phyloP scores from a whole-genome alignment of 2,888 invertebrate genomes.

The Eudasyphora cyanicolor region DNA sequence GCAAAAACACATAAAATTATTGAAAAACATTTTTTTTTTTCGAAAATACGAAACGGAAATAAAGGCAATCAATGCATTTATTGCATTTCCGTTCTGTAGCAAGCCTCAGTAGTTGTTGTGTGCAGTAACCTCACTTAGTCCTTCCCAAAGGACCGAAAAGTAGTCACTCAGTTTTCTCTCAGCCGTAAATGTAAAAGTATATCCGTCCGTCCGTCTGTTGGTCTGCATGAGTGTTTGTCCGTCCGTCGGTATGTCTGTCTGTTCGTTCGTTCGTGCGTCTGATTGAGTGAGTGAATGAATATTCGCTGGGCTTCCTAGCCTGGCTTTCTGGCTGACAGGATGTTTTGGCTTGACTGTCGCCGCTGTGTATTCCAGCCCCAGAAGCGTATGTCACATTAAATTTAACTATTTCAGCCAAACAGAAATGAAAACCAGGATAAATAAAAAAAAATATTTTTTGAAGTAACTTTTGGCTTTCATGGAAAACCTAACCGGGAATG shows the following conservation, averaged over 20 bases:
- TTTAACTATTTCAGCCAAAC: constrained; percentile 62
- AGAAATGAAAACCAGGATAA: constrained; percentile 3
- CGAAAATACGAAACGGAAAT: constrained; percentile 40
- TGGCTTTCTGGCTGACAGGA: constrained; percentile 70
- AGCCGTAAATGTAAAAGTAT: background rate
- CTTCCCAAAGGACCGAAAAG: background rate
- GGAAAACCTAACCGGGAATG: background rate
- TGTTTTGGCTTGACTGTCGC: constrained; percentile 62
- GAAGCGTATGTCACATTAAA: constrained; percentile 64
- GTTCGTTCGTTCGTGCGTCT: constrained; percentile 24
- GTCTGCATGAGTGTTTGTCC: background rate
- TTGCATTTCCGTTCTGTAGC: constrained; percentile 63
- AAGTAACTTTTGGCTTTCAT: constrained; percentile 39
- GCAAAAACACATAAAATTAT: constrained; percentile 15
- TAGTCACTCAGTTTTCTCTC: background rate
- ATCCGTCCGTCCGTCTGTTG: background rate
- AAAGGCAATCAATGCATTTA: constrained; percentile 52
- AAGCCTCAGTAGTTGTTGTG: constrained; percentile 40
- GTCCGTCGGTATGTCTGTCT: constrained; percentile 46
- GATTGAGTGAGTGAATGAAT: constrained; percentile 44
- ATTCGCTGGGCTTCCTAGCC: constrained; percentile 32
- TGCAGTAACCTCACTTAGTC: background rate
- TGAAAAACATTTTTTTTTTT: constrained; percentile 14
- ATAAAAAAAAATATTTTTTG: constrained; percentile 26
- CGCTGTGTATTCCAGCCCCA: constrained; percentile 41